Evolutionary conservation across 1,140 invertebrate genomes (phyloP), one percentile per base, ranked within the genome.

Genomic region (Drosophila sp.): DNA sequence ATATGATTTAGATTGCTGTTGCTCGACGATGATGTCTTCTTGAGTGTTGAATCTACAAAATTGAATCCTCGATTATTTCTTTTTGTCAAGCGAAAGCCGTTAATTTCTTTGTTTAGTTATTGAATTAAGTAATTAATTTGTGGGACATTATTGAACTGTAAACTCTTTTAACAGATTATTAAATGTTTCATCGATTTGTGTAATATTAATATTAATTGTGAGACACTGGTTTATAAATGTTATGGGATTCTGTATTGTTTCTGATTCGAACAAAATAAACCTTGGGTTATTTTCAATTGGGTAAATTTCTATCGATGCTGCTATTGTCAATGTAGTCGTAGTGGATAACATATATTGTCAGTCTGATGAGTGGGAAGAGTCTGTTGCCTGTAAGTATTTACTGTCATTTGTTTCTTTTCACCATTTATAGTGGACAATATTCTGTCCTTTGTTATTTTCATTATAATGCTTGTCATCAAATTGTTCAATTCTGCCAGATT

Each of bases 261-360:
- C 14, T 4, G 43, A 45, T 48, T 48, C 9, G 43, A 45, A 45
- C 18, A 45, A 25, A 9, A 45, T 9, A 21, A 45, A 21, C 2
- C 43, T 7, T 45, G 7, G 43, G 21, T 45, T 45, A 21, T 45
- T 45, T 45, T 45, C 43, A 6, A 29, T 48, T 48, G 16, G 43
- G 16, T 45, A 16, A 18, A 45, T 21, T 45, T 18, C 14, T n/a
- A 41, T n/a, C n/a, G n/a, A n/a, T n/a, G n/a, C n/a, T n/a, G n/a
- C n/a, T n/a, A n/a, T n/a, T n/a, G n/a, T n/a, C n/a, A n/a, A n/a
- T n/a, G n/a, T 41, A 14, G n/a, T 18, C 43, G 13, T 18, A 6
- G 40, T 41, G 29, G 29, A 8, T 32, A 32, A 32, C 29, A 32
- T 32, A 32, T 5, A 32, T 32, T 32, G 29, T 32, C 6, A 32